phyloP scores from a whole-genome alignment of 2,113 vertebrate genomes.

The Hyla sarda region DNA sequence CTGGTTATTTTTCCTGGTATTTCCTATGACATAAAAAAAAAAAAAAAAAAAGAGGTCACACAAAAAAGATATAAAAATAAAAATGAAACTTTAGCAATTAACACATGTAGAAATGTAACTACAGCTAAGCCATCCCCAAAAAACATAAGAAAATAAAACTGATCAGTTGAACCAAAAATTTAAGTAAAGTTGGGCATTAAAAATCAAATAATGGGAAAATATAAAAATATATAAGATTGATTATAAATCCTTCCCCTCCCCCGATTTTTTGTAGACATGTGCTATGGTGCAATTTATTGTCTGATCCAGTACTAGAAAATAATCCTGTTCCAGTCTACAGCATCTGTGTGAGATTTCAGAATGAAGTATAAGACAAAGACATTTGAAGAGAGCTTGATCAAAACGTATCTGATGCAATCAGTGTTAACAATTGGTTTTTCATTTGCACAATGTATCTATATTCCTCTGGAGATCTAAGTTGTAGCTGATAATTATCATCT shows the following conservation, averaged over 20 bases:
- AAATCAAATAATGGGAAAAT: too few species aligned
- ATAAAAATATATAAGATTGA: too few species aligned
- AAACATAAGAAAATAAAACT: too few species aligned
- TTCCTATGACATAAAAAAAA: too few species aligned
- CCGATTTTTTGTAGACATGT: too few species aligned
- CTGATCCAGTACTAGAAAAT: background rate
- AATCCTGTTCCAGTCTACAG: background rate
- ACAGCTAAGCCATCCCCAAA: too few species aligned
- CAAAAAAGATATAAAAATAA: too few species aligned
- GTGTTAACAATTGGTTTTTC: conserved; percentile 75
- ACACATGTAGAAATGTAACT: too few species aligned
- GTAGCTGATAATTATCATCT: conserved; percentile 76
- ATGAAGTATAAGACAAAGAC: conserved; percentile 66
- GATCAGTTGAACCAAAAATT: background rate
- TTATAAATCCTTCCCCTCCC: too few species aligned
- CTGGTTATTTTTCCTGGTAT: too few species aligned
- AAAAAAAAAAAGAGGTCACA: too few species aligned
- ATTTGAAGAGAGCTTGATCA: conserved; percentile 64
- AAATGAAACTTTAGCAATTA: too few species aligned
- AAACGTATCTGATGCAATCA: conserved; percentile 77
- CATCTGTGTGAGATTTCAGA: conserved; percentile 45
- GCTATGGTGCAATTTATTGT: background rate
- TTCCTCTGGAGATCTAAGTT: conserved; percentile 71
- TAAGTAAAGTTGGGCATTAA: background rate
- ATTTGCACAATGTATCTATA: conserved; percentile 72